Evolutionary conservation across 2,888 invertebrate genomes (phyloP).

Genomic region (Leistus spinibarbis): DNA sequence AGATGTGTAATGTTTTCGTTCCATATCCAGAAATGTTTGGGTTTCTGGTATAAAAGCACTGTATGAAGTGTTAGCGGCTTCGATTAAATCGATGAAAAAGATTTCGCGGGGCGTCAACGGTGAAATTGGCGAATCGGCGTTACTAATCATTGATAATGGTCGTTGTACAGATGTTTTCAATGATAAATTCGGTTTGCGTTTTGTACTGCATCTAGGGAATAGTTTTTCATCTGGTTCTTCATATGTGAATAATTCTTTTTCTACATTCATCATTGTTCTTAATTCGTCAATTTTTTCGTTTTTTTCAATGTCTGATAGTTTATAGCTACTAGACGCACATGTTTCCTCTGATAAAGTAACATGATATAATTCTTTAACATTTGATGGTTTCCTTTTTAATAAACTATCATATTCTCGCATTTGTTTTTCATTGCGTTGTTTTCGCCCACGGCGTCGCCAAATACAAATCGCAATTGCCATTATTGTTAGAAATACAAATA

Average conservation of each 20-base stretch:
- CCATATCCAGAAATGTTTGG: slow-evolving; percentile 17
- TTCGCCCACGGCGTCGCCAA: slow-evolving; percentile 42
- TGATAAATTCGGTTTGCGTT: slow-evolving; percentile 25
- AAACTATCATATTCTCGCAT: slow-evolving; percentile 19
- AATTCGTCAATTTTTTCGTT: slow-evolving; percentile 2
- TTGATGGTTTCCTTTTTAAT: slow-evolving; percentile 1
- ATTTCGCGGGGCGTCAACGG: slow-evolving; percentile 55
- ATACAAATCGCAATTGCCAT: slow-evolving; percentile 48
- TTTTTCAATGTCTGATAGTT: background rate
- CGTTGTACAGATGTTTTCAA: slow-evolving; percentile 1
- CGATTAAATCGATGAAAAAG: slow-evolving; percentile 56
- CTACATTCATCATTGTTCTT: background rate
- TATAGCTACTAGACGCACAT: background rate
- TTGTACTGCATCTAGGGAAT: slow-evolving; percentile 37
- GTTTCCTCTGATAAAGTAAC: slow-evolving; percentile 1
- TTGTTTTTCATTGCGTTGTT: background rate
- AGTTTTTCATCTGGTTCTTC: background rate
- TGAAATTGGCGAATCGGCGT: slow-evolving; percentile 14
- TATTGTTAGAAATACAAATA: slow-evolving; percentile 46
- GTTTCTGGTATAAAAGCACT: slow-evolving; percentile 23
- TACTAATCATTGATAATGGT: slow-evolving; percentile 23
- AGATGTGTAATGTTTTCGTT: slow-evolving; percentile 22
- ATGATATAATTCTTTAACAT: slow-evolving; percentile 22
- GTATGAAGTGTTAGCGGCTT: slow-evolving; percentile 48
- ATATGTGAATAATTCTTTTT: no score